These are phyloP conservation scores for Imbricaverruca yamaguchii DNA, from an alignment of 2,888 invertebrate genomes.

Conservation along the genomic window DNA sequence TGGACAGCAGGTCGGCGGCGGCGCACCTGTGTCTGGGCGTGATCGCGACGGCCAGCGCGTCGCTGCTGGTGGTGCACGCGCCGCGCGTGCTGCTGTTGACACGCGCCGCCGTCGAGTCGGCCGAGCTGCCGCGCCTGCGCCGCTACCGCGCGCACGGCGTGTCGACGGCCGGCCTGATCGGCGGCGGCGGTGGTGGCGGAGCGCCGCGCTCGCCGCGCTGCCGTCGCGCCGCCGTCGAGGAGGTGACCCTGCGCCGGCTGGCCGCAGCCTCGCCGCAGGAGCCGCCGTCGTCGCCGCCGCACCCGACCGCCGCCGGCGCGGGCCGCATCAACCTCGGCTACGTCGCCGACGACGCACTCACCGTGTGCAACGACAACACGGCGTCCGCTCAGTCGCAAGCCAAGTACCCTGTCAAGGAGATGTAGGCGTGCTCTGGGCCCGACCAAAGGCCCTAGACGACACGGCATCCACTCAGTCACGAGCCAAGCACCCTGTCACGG, in stretches of 20 bases:
- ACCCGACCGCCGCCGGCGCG: neutral
- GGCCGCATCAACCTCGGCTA: neutral
- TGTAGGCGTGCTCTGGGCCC: neutral
- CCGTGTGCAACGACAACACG: neutral
- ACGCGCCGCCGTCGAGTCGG: neutral
- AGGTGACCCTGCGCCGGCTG: neutral
- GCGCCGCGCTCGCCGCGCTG: neutral
- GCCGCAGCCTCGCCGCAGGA: neutral
- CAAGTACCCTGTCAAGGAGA: neutral
- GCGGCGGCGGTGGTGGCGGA: neutral
- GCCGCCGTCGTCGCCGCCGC: neutral
- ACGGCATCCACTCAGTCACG: too few relatives aligned
- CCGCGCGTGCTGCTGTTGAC: conserved; percentile 13
- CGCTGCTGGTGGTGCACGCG: conserved; percentile 9
- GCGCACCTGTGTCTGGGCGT: neutral
- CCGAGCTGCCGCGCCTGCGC: neutral
- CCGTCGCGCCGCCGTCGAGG: neutral
- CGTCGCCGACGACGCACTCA: neutral
- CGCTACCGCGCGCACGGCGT: neutral
- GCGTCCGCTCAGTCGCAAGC: neutral
- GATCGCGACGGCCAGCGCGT: neutral
- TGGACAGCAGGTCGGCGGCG: neutral
- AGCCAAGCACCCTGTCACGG: too few relatives aligned
- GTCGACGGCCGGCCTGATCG: neutral
- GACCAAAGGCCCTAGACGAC: too few relatives aligned